Percentiles rank a stretch among this genome's conserved stretches.
Conservation (phyloP, 2,113 vertebrate genomes). For the Zosterops borbonicus region DNA sequence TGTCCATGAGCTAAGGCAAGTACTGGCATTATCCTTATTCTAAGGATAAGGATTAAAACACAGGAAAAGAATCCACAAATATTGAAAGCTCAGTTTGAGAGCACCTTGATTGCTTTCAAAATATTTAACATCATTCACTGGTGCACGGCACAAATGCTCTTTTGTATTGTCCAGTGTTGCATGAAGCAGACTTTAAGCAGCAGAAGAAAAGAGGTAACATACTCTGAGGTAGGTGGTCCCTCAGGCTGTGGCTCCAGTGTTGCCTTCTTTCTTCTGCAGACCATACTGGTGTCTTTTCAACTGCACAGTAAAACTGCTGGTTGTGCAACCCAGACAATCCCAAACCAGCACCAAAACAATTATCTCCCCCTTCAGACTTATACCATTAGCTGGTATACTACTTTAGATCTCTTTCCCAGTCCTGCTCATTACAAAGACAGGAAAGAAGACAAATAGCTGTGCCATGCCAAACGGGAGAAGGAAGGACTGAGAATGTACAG, state of each 20-base stretch:
- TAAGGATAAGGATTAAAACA: background rate
- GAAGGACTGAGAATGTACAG: background rate
- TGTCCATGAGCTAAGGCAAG: background rate
- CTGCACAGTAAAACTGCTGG: background rate
- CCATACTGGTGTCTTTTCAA: rapidly evolving
- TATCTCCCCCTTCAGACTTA: background rate
- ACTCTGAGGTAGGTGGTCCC: background rate
- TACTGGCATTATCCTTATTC: background rate
- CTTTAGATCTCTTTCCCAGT: background rate
- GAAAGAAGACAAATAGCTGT: background rate
- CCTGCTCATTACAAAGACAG: background rate
- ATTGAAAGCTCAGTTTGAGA: background rate
- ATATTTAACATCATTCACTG: background rate
- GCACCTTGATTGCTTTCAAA: background rate
- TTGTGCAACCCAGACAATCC: background rate
- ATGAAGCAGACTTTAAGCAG: background rate
- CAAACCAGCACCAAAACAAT: background rate
- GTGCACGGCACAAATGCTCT: background rate
- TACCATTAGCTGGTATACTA: background rate
- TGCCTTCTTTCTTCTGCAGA: background rate
- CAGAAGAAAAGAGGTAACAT: background rate
- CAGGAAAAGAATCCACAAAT: background rate
- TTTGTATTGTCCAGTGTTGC: background rate
- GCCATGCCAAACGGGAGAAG: too few species aligned
- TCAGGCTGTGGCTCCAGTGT: background rate